phyloP scores from a whole-genome alignment of 2,113 vertebrate genomes.

The Salvator merianae region DNA sequence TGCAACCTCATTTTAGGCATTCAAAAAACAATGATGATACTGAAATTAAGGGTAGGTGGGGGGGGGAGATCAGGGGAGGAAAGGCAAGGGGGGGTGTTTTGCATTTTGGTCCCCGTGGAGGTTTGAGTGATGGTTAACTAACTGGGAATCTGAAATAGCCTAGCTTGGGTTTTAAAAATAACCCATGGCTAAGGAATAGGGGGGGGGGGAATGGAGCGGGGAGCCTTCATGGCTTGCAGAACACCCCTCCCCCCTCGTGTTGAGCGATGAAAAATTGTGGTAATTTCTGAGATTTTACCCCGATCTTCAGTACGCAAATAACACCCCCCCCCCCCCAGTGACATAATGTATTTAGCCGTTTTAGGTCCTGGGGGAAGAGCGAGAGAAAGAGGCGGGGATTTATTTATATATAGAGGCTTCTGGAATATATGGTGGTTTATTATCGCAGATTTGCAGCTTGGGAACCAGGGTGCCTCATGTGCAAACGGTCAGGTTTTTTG shows the following conservation, averaged over 20 bases:
- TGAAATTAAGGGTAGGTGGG: neutral
- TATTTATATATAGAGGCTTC: neutral
- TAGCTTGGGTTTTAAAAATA: no score
- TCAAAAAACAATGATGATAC: neutral
- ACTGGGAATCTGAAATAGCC: neutral
- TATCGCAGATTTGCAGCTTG: neutral
- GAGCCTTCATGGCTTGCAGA: no score
- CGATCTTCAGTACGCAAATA: neutral
- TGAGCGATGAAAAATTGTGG: neutral
- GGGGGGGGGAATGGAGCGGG: no score
- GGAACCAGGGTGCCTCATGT: neutral
- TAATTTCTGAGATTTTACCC: neutral
- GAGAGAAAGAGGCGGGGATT: neutral
- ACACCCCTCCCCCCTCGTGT: neutral
- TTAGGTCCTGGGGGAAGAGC: neutral
- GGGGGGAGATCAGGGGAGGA: neutral
- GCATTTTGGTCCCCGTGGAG: neutral
- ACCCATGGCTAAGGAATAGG: no score
- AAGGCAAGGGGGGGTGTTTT: neutral
- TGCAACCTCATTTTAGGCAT: neutral
- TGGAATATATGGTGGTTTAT: neutral
- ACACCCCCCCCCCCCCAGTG: neutral
- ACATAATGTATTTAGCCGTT: neutral
- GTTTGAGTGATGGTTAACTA: neutral
- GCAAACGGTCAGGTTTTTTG: no score